Percentiles rank a stretch among this genome's conserved stretches.
Conservation (phyloP, 1,140 invertebrate species). For the Aphaenogaster ashmeadi region DNA sequence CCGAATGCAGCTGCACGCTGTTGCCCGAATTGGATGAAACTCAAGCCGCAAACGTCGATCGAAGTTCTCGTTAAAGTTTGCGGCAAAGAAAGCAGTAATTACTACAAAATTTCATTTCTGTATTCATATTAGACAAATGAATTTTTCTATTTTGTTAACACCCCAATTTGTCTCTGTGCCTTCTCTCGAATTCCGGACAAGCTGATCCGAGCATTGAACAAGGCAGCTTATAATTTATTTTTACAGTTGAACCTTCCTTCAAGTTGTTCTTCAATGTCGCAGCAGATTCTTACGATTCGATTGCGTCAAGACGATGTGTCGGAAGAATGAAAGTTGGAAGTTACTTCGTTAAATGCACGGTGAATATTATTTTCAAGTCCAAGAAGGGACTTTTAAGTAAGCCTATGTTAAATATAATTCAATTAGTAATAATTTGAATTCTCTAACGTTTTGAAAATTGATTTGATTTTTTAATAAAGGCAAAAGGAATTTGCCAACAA, state of each 20-base stretch:
- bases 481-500: not conserved
- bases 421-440: not conserved
- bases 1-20: constrained; percentile 59
- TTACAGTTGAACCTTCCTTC: constrained; percentile 57
- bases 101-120: not conserved
- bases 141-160: not conserved
- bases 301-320: not conserved
- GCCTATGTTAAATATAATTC: not conserved
- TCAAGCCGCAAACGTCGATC: constrained; percentile 67
- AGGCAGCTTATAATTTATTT: constrained; percentile 13
- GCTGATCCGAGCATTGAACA: not conserved
- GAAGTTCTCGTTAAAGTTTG: constrained; percentile 73
- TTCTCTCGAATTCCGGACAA: not conserved
- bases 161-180: not conserved
- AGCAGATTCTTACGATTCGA: constrained; percentile 44
- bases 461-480: constrained; percentile 11
- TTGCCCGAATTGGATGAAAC: constrained; percentile 52
- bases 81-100: constrained; percentile 69
- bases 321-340: constrained; percentile 51
- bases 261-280: constrained; percentile 65
- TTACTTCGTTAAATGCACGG: constrained; percentile 51
- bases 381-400: constrained; percentile 13
- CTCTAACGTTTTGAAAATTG: not conserved
- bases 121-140: not conserved
- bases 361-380: constrained; percentile 50